Evolutionary conservation across 2,113 vertebrate species (phyloP), one percentile per base, ranked within the genome.

Genomic region (Rostratula benghalensis): DNA sequence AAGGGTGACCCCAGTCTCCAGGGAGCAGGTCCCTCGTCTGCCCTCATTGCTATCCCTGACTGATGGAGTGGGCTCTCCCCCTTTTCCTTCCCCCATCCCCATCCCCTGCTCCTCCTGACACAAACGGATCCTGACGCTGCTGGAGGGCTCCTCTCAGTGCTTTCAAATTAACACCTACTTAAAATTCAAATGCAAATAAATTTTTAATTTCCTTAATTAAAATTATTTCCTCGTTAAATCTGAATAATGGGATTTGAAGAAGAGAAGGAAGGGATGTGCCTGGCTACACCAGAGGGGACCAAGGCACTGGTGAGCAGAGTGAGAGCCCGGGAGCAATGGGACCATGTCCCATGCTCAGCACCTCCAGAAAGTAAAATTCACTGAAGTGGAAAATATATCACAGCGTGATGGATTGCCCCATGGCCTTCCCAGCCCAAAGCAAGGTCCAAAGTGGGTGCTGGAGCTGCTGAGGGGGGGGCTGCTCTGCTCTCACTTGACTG

Each of bases 141-240:
- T 0, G 0, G 48, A 78, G 81, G 86, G 75, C 60, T 92, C 63
- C 43, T 92, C 51, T 33, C 56, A 45, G 21, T 67, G 78, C 59
- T 43, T 92, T 81, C 85, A 51, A 71, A 93, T 95, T 89, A 96
- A 88, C 77, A 53, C 37, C 45, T 41, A 63, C 87, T 97, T 95
- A 69, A 95, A 96, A 96, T 96, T 87, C 94, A 57, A 60, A 82
- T 1, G 30, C 57, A 86, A 95, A 95, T 93, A 65, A 30, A 82
- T 89, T 92, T 96, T 97, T 86, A 79, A 95, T 96, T 93, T 77
- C 61, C 51, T 83, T 97, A 93, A 97, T 97, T 97, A 81, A 93
- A 96, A 94, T 95, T 28, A 94, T 95, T 95, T 94, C 88, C 90
- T 91, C 0, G 3, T 93, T 92, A 93, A 81, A 56, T 23, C 81